Percentiles rank a stretch among this genome's conserved stretches.
phyloP scores from a whole-genome alignment of 2,888 invertebrate species.

The Agrotis segetum region DNA sequence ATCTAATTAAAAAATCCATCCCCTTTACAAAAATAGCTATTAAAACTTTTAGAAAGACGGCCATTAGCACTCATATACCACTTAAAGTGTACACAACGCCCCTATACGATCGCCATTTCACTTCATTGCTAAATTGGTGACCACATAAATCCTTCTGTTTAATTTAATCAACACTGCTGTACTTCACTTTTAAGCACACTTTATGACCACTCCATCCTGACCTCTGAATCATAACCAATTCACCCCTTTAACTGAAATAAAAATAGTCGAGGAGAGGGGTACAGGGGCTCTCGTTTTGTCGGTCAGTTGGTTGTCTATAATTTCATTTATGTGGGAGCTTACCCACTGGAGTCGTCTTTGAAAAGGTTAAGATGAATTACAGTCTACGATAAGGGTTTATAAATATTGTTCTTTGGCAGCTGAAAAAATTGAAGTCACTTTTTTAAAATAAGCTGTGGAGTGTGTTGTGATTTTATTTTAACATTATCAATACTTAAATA shows the following conservation, averaged over 20 bases:
- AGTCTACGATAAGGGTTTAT: constrained; percentile 68
- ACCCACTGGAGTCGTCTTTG: constrained; percentile 73
- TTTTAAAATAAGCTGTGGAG: no score
- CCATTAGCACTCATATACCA: constrained; percentile 75
- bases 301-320: constrained; percentile 77
- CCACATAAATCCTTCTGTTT: constrained; percentile 88
- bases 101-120: constrained; percentile 85
- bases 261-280: constrained; percentile 37
- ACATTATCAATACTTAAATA: no score
- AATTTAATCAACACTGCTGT: constrained; percentile 89
- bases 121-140: constrained; percentile 89
- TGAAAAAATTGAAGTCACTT: neutral
- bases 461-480: no score
- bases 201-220: constrained; percentile 74
- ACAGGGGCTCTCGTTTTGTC: constrained; percentile 64
- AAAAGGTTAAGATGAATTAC: constrained; percentile 75
- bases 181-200: constrained; percentile 78
- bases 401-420: constrained; percentile 27
- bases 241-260: constrained; percentile 58
- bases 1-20: constrained; percentile 60
- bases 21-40: constrained; percentile 55
- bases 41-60: constrained; percentile 66
- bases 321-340: constrained; percentile 83
- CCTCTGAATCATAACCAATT: constrained; percentile 68
- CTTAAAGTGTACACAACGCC: constrained; percentile 78